phyloP scores from a whole-genome alignment of 2,888 invertebrate genomes.

The Hermaeophaga mercurialis region DNA sequence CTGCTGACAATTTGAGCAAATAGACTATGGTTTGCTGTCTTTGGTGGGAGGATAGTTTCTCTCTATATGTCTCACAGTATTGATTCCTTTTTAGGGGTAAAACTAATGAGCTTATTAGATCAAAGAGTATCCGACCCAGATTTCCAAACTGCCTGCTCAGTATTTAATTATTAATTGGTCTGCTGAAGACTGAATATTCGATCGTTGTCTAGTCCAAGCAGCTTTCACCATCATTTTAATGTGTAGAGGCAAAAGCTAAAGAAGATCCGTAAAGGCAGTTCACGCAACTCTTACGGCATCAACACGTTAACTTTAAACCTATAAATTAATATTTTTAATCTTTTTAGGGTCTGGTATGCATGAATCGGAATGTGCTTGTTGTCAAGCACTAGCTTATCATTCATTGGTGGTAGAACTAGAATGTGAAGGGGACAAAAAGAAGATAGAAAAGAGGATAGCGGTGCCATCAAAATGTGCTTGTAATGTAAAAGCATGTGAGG shows the following conservation, averaged over 20 bases:
- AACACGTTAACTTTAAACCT: too few relatives aligned
- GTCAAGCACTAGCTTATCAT: slow-evolving; percentile 49
- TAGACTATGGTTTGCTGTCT: too few relatives aligned
- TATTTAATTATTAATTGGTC: too few relatives aligned
- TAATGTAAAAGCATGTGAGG: slow-evolving; percentile 45
- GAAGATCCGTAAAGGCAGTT: background rate
- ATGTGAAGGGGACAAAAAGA: slow-evolving; percentile 52
- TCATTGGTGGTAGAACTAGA: slow-evolving; percentile 50
- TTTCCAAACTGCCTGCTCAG: too few relatives aligned
- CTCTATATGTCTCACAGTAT: too few relatives aligned
- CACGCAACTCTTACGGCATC: background rate
- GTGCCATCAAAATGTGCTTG: slow-evolving; percentile 56
- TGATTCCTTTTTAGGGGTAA: too few relatives aligned
- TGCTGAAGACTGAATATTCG: too few relatives aligned
- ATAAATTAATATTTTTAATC: too few relatives aligned
- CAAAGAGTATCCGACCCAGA: too few relatives aligned
- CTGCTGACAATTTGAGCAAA: too few relatives aligned
- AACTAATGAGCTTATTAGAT: too few relatives aligned
- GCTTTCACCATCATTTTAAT: background rate
- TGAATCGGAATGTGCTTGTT: slow-evolving; percentile 65
- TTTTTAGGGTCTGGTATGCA: slow-evolving; percentile 62
- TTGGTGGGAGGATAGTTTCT: too few relatives aligned
- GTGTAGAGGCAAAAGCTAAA: background rate
- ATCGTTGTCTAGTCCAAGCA: background rate
- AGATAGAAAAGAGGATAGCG: slow-evolving; percentile 48